Conservation (phyloP, 2,888 invertebrate genomes). For the Pilophorus perplexus region DNA sequence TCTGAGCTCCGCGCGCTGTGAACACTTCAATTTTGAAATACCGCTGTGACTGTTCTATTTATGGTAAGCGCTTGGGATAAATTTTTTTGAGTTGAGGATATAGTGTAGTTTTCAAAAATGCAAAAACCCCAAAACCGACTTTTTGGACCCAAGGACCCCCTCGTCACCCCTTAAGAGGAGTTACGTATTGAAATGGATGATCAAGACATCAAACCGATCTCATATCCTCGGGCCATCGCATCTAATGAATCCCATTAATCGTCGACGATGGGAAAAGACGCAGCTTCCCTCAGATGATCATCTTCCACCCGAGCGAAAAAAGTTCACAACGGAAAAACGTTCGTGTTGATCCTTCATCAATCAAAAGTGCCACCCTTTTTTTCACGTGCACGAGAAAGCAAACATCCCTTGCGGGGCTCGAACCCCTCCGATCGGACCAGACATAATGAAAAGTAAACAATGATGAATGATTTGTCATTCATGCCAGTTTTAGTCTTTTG, state of each 20-base stretch:
- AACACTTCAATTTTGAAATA: too few species aligned
- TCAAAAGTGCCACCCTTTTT: slow-evolving; percentile 22
- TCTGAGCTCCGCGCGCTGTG: too few species aligned
- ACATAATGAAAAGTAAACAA: slow-evolving; percentile 45
- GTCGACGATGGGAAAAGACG: slow-evolving; percentile 1
- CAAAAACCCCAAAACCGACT: too few species aligned
- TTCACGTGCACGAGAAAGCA: slow-evolving; percentile 10
- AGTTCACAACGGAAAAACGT: slow-evolving; percentile 31
- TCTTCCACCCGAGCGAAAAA: background rate
- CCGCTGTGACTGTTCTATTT: too few species aligned
- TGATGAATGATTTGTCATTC: slow-evolving; percentile 46
- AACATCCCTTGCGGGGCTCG: slow-evolving; percentile 10
- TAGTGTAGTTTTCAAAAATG: too few species aligned
- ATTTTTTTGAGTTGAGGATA: too few species aligned
- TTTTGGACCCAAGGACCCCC: too few species aligned
- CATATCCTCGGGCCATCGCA: slow-evolving; percentile 4
- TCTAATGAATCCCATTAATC: slow-evolving; percentile 20
- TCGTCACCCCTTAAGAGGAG: too few species aligned
- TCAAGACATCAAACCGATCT: background rate
- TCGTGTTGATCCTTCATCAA: slow-evolving; percentile 38
- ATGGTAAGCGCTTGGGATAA: too few species aligned
- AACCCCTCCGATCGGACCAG: slow-evolving; percentile 3
- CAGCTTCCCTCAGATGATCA: too few species aligned
- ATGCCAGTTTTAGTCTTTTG: slow-evolving; percentile 28
- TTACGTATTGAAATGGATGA: too few species aligned